A percentile compares a stretch with the other conserved stretches of the same genome.
Conservation (phyloP, 1,140 invertebrate species). For the Bradysia coprophila region DNA sequence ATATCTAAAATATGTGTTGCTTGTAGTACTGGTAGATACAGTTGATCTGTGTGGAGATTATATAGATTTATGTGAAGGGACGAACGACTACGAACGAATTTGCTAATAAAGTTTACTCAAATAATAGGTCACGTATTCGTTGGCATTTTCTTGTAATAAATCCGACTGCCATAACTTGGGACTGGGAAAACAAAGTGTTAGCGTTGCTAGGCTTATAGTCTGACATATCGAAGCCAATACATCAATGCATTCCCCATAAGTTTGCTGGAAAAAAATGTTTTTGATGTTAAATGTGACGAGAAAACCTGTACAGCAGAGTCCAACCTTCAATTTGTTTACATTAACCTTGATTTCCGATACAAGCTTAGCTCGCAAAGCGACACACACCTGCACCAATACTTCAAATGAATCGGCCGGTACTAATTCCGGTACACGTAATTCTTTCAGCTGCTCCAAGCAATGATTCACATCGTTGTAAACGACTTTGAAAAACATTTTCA, state of each 20-base stretch:
- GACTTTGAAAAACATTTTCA: constrained; percentile 41
- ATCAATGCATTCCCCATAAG: constrained; percentile 42
- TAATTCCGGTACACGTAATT: constrained; percentile 35
- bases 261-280: constrained; percentile 26
- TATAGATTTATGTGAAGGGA: background rate
- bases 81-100: background rate
- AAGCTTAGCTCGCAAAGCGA: constrained; percentile 56
- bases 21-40: constrained; percentile 48
- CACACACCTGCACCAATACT: constrained; percentile 38
- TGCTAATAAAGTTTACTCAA: constrained; percentile 4
- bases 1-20: constrained; percentile 50
- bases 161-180: constrained; percentile 34
- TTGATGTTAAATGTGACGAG: background rate
- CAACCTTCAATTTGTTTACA: constrained; percentile 47
- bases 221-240: constrained; percentile 49
- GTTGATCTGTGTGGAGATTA: constrained; percentile 36
- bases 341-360: constrained; percentile 56
- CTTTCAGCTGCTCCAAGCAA: constrained; percentile 39
- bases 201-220: constrained; percentile 49
- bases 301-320: background rate
- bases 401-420: constrained; percentile 24
- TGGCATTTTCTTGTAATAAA: constrained; percentile 8
- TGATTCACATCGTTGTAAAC: constrained; percentile 41
- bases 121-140: constrained; percentile 18
- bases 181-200: constrained; percentile 57